phyloP scores from a whole-genome alignment of 2,888 invertebrate genomes.

The Mythimna impura region DNA sequence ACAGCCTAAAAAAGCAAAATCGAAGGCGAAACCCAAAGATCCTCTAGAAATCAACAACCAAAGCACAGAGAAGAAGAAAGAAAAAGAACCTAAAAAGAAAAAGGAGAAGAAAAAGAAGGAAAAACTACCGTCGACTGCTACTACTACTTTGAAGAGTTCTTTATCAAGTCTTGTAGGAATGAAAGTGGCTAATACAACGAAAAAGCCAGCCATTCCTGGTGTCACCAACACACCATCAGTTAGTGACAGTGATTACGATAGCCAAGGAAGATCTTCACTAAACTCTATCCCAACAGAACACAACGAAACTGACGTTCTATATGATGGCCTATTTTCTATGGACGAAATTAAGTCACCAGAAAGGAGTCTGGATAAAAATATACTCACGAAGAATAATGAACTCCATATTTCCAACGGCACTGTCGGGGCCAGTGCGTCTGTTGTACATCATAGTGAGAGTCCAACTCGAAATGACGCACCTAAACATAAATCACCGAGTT shows the following conservation, averaged over 20 bases:
- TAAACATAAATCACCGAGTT: not conserved
- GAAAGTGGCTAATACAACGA: conserved; percentile 71
- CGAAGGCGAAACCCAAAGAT: conserved; percentile 62
- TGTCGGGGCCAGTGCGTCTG: conserved; percentile 15
- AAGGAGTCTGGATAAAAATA: conserved; percentile 51
- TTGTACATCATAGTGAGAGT: not conserved
- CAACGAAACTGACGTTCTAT: conserved; percentile 73
- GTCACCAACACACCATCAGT: conserved; percentile 48
- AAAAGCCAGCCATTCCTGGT: conserved; percentile 28
- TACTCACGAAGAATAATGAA: conserved; percentile 41
- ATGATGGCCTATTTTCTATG: conserved; percentile 81
- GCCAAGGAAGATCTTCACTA: conserved; percentile 77
- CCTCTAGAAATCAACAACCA: conserved; percentile 51
- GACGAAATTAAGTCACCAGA: conserved; percentile 80
- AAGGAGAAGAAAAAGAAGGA: conserved; percentile 64
- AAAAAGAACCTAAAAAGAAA: conserved; percentile 60
- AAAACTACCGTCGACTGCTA: conserved; percentile 26
- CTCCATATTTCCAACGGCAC: conserved; percentile 19
- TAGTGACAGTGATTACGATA: conserved; percentile 77
- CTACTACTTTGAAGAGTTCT: conserved; percentile 56
- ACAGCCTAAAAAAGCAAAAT: conserved; percentile 61
- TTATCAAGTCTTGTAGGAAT: conserved; percentile 79
- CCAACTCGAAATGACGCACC: conserved; percentile 10
- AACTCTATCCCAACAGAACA: conserved; percentile 72
- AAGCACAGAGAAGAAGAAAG: conserved; percentile 62